Evolutionary conservation across 1,140 invertebrate species (phyloP).

Genomic region (Catajapyx aquilonaris): DNA sequence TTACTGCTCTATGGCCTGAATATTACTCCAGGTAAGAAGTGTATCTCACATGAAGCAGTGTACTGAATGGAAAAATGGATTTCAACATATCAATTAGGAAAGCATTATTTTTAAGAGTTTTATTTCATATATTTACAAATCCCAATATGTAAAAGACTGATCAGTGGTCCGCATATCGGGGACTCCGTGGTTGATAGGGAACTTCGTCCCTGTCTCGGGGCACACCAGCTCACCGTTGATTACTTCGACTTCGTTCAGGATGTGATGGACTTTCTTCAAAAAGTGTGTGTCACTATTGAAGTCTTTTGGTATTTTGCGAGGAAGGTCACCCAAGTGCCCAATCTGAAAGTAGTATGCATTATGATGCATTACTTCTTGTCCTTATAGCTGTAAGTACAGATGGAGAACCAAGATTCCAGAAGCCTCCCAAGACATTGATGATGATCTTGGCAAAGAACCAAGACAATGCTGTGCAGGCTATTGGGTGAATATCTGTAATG

Average conservation of each 20-base stretch:
- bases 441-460: conserved; percentile 44
- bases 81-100: no score
- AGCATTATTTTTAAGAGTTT: no score
- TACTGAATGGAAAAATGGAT: no score
- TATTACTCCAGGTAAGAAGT: no score
- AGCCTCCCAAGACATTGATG: conserved; percentile 44
- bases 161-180: conserved; percentile 96
- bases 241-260: conserved; percentile 80
- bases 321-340: conserved; percentile 58
- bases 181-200: conserved; percentile 87
- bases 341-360: conserved; percentile 38
- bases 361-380: no score
- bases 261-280: conserved; percentile 74
- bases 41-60: no score
- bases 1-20: no score
- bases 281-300: conserved; percentile 72
- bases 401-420: conserved; percentile 54
- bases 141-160: conserved; percentile 87
- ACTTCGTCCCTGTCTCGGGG: conserved; percentile 88
- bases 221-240: conserved; percentile 80
- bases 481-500: conserved; percentile 56
- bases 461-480: conserved; percentile 20
- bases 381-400: no score
- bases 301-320: conserved; percentile 45
- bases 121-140: no score